These are phyloP conservation scores for Gymnodraco acuticeps DNA, from an alignment of 2,797 vertebrate species.

Conservation along the genomic window DNA sequence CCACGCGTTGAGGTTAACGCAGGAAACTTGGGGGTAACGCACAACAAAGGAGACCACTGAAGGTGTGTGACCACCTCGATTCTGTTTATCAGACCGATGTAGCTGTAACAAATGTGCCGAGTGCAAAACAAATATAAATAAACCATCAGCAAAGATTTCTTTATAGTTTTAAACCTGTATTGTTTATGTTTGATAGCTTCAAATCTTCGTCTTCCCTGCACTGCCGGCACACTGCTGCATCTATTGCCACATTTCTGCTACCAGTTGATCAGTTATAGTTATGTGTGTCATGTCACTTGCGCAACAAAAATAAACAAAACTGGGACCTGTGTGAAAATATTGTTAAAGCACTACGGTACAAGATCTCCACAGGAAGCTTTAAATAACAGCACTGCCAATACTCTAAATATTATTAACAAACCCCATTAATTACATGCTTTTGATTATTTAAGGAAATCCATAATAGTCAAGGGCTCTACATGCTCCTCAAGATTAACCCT, in stretches of 20 bases:
- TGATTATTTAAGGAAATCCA: not conserved
- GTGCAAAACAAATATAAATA: not conserved
- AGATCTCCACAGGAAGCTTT: no score
- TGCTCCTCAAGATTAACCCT: not conserved
- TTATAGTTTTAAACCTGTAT: not conserved
- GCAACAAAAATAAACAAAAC: not conserved
- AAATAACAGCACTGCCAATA: not conserved
- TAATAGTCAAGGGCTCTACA: not conserved
- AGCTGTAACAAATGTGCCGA: not conserved
- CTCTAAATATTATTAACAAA: not conserved
- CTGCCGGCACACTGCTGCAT: not conserved
- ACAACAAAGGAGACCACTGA: slow-evolving; percentile 24
- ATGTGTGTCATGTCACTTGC: not conserved
- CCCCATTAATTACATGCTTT: not conserved
- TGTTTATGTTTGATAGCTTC: not conserved
- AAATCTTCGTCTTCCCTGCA: not conserved
- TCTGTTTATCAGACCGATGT: no score
- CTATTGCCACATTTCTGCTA: not conserved
- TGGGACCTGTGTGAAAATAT: not conserved
- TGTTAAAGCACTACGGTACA: not conserved
- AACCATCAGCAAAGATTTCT: not conserved
- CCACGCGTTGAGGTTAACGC: slow-evolving; percentile 44
- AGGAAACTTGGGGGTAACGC: slow-evolving; percentile 41
- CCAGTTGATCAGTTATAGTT: not conserved
- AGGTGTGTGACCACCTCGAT: slow-evolving; percentile 19